A percentile compares a stretch with the other conserved stretches of the same genome.
These are phyloP conservation scores for Phytoseiulus persimilis DNA, from an alignment of 2,888 invertebrate species.

Conservation along the genomic window DNA sequence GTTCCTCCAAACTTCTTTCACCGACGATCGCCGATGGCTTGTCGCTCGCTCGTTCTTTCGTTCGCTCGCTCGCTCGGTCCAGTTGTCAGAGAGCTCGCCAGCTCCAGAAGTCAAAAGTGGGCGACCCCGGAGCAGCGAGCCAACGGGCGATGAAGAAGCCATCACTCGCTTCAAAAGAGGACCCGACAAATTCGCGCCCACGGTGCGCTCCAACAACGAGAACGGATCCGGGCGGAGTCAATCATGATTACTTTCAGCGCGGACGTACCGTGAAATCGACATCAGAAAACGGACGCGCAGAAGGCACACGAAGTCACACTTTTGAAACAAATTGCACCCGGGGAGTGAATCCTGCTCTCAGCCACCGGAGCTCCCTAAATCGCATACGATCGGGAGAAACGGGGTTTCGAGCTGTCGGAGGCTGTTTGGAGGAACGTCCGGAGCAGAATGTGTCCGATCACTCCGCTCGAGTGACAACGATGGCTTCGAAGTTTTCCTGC, in stretches of 20 bases:
- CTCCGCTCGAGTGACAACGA: too few species aligned
- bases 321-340: background rate
- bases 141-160: background rate
- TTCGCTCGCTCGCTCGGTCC: too few species aligned
- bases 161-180: slow-evolving; percentile 5
- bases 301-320: background rate
- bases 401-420: too few species aligned
- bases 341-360: too few species aligned
- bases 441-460: too few species aligned
- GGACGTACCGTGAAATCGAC: background rate
- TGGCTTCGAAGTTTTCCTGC: too few species aligned
- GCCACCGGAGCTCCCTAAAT: too few species aligned
- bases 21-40: background rate
- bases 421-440: too few species aligned
- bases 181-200: slow-evolving; percentile 5
- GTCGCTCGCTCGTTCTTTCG: too few species aligned
- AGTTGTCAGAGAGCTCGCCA: too few species aligned
- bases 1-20: background rate
- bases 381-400: too few species aligned
- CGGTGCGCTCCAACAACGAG: background rate
- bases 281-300: background rate
- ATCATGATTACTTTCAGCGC: background rate
- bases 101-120: background rate
- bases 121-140: background rate
- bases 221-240: background rate